These are phyloP conservation scores for Lochmaea capreae DNA, from an alignment of 2,888 invertebrate species.

Conservation along the genomic window DNA sequence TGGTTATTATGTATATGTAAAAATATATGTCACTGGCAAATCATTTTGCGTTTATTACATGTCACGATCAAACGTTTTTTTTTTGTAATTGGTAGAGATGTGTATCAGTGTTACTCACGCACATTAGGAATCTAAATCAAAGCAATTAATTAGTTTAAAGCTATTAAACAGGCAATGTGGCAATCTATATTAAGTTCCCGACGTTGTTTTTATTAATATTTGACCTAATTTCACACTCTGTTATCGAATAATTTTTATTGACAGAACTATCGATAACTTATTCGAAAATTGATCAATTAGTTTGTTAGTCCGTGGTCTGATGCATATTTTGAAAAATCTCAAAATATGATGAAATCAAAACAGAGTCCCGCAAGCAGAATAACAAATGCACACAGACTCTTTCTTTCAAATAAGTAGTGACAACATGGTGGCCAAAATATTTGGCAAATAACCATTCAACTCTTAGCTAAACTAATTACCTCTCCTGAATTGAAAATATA, in stretches of 20 bases:
- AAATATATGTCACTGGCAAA: constrained; percentile 5
- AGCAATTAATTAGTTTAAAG: constrained; percentile 27
- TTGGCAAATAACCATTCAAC: no score
- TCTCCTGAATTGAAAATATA: no score
- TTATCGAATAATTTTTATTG: constrained; percentile 11
- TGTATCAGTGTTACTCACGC: constrained; percentile 13
- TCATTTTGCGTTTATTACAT: neutral
- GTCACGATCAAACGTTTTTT: constrained; percentile 3
- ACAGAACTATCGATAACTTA: constrained; percentile 4
- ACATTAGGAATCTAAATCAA: constrained; percentile 32
- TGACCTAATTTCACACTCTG: constrained; percentile 20
- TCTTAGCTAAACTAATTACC: no score
- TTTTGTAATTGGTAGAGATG: neutral
- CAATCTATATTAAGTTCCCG: neutral
- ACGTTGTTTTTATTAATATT: constrained; percentile 28
- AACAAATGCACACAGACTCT: no score
- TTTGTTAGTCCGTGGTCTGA: neutral
- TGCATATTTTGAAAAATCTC: neutral
- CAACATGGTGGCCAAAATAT: no score
- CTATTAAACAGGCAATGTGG: neutral
- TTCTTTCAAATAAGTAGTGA: no score
- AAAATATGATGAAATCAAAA: no score
- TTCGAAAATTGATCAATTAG: neutral
- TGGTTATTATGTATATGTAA: neutral
- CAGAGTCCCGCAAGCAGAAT: no score